Conservation (phyloP, 2,888 invertebrate species). For the Pyralis farinalis region DNA sequence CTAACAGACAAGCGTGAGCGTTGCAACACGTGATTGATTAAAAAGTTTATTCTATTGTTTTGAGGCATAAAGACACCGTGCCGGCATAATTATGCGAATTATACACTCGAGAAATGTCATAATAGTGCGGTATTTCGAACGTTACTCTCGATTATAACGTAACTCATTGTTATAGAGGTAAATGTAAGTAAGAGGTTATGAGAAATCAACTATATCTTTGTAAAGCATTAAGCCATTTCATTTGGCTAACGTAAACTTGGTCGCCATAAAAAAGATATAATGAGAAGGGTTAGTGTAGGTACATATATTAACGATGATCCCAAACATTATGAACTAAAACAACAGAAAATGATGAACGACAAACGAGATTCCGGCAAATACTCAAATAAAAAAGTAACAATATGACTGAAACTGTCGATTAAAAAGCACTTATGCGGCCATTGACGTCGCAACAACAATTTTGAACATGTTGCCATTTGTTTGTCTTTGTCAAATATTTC, state of each 20-base stretch:
- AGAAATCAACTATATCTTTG: too few species aligned
- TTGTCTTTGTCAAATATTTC: conserved; percentile 24
- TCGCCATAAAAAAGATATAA: too few species aligned
- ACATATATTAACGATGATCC: too few species aligned
- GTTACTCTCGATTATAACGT: not conserved
- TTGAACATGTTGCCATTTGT: conserved; percentile 7
- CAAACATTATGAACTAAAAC: too few species aligned
- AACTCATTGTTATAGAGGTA: not conserved
- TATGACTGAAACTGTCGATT: not conserved
- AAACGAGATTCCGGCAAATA: too few species aligned
- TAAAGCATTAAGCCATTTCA: too few species aligned
- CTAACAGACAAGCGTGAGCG: conserved; percentile 39
- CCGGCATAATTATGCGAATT: conserved; percentile 51
- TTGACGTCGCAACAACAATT: not conserved
- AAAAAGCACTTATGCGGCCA: conserved; percentile 8
- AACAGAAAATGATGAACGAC: too few species aligned
- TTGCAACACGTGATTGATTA: conserved; percentile 58
- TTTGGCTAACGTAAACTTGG: too few species aligned
- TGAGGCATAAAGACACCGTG: conserved; percentile 42
- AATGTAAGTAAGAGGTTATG: too few species aligned
- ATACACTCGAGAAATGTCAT: conserved; percentile 33
- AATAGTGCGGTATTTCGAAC: conserved; percentile 11
- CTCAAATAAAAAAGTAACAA: too few species aligned
- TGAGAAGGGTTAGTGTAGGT: too few species aligned
- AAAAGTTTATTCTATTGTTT: conserved; percentile 67